Evolutionary conservation across 2,797 vertebrate species (phyloP).

Genomic region (Toxotes lorentzi): DNA sequence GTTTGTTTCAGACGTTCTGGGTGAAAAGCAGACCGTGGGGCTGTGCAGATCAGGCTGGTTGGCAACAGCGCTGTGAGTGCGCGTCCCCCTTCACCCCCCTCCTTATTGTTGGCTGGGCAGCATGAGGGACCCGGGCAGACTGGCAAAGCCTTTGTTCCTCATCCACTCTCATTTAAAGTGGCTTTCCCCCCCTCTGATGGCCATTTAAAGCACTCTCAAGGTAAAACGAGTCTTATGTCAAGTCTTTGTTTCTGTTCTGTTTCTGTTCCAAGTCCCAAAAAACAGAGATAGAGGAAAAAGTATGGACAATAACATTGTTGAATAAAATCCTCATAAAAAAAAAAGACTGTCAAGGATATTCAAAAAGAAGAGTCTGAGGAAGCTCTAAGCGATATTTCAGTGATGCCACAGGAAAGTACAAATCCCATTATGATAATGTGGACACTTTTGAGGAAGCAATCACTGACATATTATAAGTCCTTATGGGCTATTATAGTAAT

Average conservation of each 20-base stretch:
- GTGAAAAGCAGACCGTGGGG: conserved; percentile 11
- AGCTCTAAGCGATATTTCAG: conserved; percentile 10
- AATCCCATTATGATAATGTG: conserved; percentile 46
- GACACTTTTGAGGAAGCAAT: conserved; percentile 27
- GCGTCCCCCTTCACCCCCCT: conserved; percentile 42
- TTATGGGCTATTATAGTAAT: conserved; percentile 41
- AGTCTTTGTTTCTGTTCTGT: neutral
- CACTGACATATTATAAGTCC: conserved; percentile 33
- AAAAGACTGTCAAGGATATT: conserved; percentile 7
- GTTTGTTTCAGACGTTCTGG: conserved; percentile 41
- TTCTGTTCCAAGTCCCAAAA: neutral
- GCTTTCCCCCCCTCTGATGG: conserved; percentile 36
- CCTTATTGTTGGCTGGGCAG: conserved; percentile 74
- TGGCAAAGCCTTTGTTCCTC: conserved; percentile 84
- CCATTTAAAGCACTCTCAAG: conserved; percentile 8
- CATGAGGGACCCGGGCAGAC: conserved; percentile 72
- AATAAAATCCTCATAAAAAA: neutral
- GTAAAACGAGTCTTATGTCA: neutral
- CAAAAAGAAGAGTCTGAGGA: conserved; percentile 9
- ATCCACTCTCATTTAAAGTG: conserved; percentile 62
- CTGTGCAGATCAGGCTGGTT: conserved; percentile 59
- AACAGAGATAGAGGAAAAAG: neutral
- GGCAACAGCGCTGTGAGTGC: conserved; percentile 61
- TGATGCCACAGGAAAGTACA: conserved; percentile 34
- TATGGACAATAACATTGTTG: neutral